Base-by-base conservation (phyloP, 35 echinoderm and acorn worm species). In the Anneissia japonica region DNA sequence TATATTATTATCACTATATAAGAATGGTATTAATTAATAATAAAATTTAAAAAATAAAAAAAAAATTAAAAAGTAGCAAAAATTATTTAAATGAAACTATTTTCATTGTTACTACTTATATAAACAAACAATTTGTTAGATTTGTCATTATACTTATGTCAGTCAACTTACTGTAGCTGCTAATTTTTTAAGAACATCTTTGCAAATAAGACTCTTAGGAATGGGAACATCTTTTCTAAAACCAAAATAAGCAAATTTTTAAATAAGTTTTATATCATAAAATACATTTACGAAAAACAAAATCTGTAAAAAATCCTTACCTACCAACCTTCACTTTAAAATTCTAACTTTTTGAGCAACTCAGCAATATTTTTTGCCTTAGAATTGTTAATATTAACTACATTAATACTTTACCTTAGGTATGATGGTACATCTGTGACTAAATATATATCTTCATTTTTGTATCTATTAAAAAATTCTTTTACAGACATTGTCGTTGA, bases 161-260 rank as follows among this genome's bases (percentile, higher is more conserved):
- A 30, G 5, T 14, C 73, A 51, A 87, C 95, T 93, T 80, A 97
- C 95, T 75, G 82, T 72, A 78, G 90, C 85, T 35, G 88, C 32
- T 77, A 97, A 82, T 64, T 77, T 84, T 34, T 85, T 73, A 37
- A 90, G 74, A 35, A 97, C 77, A 30, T 79, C 77, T 75, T 90
- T 77, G 86, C 95, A 97, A 33, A 74, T 79, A 13, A 97, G 72
- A 32, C 91, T 83, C 4, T 88, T 85, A 23, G 95, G 95, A 26
- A 97, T 10, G 23, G 92, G 73, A 76, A 97, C 82, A 88, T 93
- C 91, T 64, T 46, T 74, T 46, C 95, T 97, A 74, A 45, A 92
- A 36, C 0, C 56, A 79, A 34, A 38, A 31, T 17, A 79, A 36
- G 1, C 17, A 84, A 84, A 34, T 41, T 39, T 4, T 4, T 26